Percentiles rank a stretch among this genome's conserved stretches.
These are phyloP conservation scores for Acronicta leporina DNA, from an alignment of 2,888 invertebrate genomes.

Conservation along the genomic window DNA sequence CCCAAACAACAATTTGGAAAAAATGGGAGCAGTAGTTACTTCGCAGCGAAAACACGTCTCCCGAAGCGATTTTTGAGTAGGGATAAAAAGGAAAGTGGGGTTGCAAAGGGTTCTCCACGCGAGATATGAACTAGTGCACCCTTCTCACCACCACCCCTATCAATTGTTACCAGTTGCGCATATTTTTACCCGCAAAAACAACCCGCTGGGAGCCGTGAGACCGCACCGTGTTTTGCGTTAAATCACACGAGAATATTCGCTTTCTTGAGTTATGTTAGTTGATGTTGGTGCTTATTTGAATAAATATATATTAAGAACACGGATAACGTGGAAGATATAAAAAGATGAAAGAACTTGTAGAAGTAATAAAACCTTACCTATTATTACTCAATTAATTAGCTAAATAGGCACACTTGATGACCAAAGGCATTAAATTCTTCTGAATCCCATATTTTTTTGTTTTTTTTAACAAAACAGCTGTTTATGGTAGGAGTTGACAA, in stretches of 20 bases:
- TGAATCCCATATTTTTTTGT: too few relatives aligned
- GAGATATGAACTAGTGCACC: conserved; percentile 79
- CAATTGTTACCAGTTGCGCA: conserved; percentile 86
- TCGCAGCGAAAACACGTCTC: conserved; percentile 76
- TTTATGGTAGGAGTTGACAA: too few relatives aligned
- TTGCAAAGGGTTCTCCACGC: conserved; percentile 76
- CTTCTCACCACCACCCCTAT: conserved; percentile 74
- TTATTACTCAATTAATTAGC: too few relatives aligned
- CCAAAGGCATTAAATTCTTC: too few relatives aligned
- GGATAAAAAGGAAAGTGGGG: conserved; percentile 82
- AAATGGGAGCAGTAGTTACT: conserved; percentile 83
- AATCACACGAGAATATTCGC: conserved; percentile 59
- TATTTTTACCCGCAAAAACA: conserved; percentile 79
- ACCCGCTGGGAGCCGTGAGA: conserved; percentile 62
- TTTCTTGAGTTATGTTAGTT: conserved; percentile 36
- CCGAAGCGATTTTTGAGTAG: conserved; percentile 83
- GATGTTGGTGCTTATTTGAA: conserved; percentile 33
- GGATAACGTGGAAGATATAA: too few relatives aligned
- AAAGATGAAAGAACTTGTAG: too few relatives aligned
- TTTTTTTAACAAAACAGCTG: too few relatives aligned
- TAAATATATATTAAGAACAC: conserved; percentile 42
- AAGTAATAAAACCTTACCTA: too few relatives aligned
- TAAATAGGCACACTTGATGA: too few relatives aligned
- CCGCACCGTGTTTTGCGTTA: conserved; percentile 58
- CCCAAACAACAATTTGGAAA: conserved; percentile 69